Evolutionary conservation across 2,113 vertebrate genomes (phyloP), one percentile per base, ranked within the genome.

Genomic region (Pelodiscus sinensis): DNA sequence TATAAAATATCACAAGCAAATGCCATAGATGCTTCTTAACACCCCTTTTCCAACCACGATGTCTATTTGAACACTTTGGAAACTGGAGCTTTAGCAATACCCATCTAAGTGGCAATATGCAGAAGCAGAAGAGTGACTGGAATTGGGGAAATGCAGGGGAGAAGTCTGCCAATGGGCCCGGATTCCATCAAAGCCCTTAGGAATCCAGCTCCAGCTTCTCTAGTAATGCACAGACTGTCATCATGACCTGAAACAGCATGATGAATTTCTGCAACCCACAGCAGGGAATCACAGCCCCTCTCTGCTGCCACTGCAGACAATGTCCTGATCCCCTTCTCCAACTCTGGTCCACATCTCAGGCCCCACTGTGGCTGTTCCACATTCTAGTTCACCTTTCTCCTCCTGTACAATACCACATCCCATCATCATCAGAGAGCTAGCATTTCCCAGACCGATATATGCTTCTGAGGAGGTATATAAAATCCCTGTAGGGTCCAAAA

Each of bases 41-140:
- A 94, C 85, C 44, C 54, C 82, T 56, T 52, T 24, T 7, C 35
- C n/a, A 85, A 73, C 71, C 87, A 35, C 38, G 14, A 88, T 50
- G 78, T 58, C 19, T 52, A 80, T 81, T 27, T 19, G 11, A 25
- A 1, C 8, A 38, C 27, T 92, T 85, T 55, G 78, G 44, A 71
- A 87, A 93, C 79, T 0, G 29, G 71, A 82, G 3, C n/a, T 86
- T 62, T 56, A 50, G 90, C 29, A 13, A 44, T n/a, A 82, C 60
- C 35, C 12, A 22, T 68, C 86, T 86, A 22, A 44, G 15, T 18
- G 90, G 81, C 8, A 65, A 82, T 16, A 84, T 54, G 73, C 11
- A 91, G 56, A 92, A 80, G 12, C 12, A 57, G 35, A 81, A 77
- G 12, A 2, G 9, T 58, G 56, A 29, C 55, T 24, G 55, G 78